Base-by-base conservation (phyloP, 37 sponge, comb jelly and placozoan genomes). In the Beroe forskalii region DNA sequence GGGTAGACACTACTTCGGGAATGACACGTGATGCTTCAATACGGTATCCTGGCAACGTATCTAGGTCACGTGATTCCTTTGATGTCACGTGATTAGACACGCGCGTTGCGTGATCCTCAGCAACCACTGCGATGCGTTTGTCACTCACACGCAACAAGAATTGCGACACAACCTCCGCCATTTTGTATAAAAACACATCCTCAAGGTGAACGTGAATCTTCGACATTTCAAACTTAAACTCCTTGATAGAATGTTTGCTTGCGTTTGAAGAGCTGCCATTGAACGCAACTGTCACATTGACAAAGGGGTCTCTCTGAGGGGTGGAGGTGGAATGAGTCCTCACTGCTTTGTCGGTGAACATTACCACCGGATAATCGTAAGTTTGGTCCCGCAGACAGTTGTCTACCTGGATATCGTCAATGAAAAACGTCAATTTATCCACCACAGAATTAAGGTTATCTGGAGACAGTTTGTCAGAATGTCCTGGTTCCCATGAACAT, bases 321-420 rank as follows among this genome's bases (percentile, higher is more conserved):
- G 60, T 55, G 60, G 60, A 55, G 2, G 6, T 8, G 66, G 24
- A 3, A 30, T 30, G 28, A 23, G n/a, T 3, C 4, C 66, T 24
- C n/a, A 63, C 66, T 63, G 66, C 66, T 20, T 63, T 63, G n/a
- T 63, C 66, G 2, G 66, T 63, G 25, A 63, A 63, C 6, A 63
- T 4, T 19, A 63, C 66, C 3, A 63, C 66, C n/a, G n/a, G n/a
- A 30, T 63, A 63, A 20, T 63, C 66, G 66, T 63, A 63, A 20
- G 66, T 63, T 19, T 63, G 66, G 25, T 63, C 66, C 4, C 66
- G 66, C 25, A 63, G 25, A 19, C 28, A 63, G 66, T 63, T 63
- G n/a, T 63, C 66, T 20, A 63, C 2, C 66, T 63, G 66, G 66
- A 63, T 63, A 20, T 63, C 66, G 6, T 20, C 66, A 28, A 63